A percentile compares a stretch with the other conserved stretches of the same genome.
These are phyloP conservation scores for Cygnus atratus DNA, from an alignment of 2,113 vertebrate species.

Conservation along the genomic window DNA sequence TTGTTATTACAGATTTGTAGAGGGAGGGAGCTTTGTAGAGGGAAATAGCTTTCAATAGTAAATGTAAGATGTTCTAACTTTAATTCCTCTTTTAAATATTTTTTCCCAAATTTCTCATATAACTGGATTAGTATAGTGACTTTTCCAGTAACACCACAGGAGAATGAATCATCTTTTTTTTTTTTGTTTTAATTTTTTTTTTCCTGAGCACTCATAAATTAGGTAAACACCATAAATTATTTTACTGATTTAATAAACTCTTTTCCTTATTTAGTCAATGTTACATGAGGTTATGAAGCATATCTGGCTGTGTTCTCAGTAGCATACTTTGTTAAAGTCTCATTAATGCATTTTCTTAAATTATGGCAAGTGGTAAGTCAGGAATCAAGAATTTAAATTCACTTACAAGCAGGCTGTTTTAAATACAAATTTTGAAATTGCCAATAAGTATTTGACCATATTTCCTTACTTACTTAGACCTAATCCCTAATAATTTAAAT, in stretches of 20 bases:
- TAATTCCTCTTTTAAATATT: background rate
- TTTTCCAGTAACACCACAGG: background rate
- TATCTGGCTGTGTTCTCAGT: background rate
- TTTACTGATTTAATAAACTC: background rate
- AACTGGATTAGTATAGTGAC: background rate
- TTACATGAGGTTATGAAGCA: background rate
- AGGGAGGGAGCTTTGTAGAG: background rate
- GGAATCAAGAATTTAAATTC: background rate
- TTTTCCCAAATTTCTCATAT: background rate
- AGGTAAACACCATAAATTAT: background rate
- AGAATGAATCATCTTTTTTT: background rate
- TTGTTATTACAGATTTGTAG: background rate
- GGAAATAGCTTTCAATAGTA: background rate
- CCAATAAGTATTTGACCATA: background rate
- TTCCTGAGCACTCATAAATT: background rate
- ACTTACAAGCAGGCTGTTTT: background rate
- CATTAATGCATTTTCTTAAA: background rate
- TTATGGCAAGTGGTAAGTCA: background rate
- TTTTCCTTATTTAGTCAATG: background rate
- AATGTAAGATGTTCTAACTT: background rate
- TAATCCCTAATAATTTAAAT: background rate
- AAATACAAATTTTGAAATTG: background rate
- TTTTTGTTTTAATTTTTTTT: background rate
- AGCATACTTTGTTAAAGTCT: background rate
- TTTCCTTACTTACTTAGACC: background rate